A percentile compares a stretch with the other conserved stretches of the same genome.
Conservation (phyloP, 2,888 invertebrate genomes). For the Mantis religiosa region DNA sequence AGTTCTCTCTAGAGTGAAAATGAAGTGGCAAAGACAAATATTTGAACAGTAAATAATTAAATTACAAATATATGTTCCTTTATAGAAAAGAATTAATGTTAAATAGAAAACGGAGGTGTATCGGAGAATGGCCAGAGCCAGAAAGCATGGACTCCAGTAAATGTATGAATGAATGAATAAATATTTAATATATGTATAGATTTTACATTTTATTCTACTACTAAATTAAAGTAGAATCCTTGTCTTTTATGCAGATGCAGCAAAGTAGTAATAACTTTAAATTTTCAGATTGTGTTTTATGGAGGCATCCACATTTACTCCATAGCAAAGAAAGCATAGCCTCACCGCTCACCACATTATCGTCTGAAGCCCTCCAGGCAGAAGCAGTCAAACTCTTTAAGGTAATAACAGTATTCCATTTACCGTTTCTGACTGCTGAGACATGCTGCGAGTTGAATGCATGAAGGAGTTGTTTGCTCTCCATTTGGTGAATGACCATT, state of each 20-base stretch:
- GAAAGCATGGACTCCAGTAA: too few relatives aligned
- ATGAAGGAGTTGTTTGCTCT: background rate
- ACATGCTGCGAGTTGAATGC: background rate
- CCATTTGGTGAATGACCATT: too few relatives aligned
- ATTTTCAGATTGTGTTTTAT: conserved; percentile 73
- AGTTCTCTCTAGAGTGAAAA: too few relatives aligned
- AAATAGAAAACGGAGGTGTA: too few relatives aligned
- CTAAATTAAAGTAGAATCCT: background rate
- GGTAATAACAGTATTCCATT: conserved; percentile 47
- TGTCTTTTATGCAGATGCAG: background rate
- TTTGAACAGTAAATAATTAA: too few relatives aligned
- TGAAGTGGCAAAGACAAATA: too few relatives aligned
- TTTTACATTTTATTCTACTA: background rate
- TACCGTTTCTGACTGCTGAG: background rate
- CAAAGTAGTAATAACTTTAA: background rate
- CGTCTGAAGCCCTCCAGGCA: conserved; percentile 80
- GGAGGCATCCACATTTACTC: conserved; percentile 87
- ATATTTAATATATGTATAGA: background rate
- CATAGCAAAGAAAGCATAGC: conserved; percentile 89
- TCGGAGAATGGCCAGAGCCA: too few relatives aligned
- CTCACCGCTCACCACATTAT: conserved; percentile 84
- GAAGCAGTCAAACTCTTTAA: conserved; percentile 93
- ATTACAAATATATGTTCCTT: too few relatives aligned
- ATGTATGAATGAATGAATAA: too few relatives aligned
- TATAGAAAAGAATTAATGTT: too few relatives aligned